Base-by-base conservation (phyloP, 2,113 vertebrate species). In the Pica pica region DNA sequence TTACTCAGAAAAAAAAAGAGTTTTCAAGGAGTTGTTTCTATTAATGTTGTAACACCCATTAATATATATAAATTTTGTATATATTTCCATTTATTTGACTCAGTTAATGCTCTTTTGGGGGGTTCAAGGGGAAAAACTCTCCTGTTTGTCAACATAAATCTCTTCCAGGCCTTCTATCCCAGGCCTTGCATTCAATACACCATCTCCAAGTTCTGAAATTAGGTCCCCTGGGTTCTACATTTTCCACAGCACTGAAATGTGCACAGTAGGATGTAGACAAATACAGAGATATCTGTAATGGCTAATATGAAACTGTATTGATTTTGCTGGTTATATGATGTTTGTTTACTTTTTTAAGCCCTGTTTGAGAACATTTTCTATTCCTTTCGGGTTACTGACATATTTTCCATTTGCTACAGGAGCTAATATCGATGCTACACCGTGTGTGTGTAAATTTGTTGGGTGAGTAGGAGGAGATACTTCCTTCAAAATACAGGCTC, bases 331-430 rank as follows among this genome's bases (percentile, higher is more conserved):
- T 84, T 95, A 92, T 89, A 85, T 68, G 61, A 73, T 91, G 67
- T 91, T 95, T 94, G 75, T 96, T 96, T 96, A 95, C 89, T 83
- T 94, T 94, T 71, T 87, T 23, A 83, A 95, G 81, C 65, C 61
- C 41, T 83, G 55, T 83, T 94, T 94, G 92, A 94, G 92, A 95
- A 93, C 60, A 94, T 83, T 94, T 96, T 89, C 88, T 89, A 19
- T 71, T 93, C 56, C 64, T 88, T 94, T 94, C 31, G 0, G 73
- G 85, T 83, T 93, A 65, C 61, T 89, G 77, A 57, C 90, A 73
- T 50, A 49, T 94, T 93, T 95, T 91, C 76, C 73, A 56, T 92
- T 97, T 93, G 68, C 85, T 94, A 67, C 64, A 78, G 60, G 83
- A 96, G 83, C 60, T 95, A 94, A 95, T 96, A 95, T 70, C 60